Base-by-base conservation (phyloP, 1,140 invertebrate species). In the Drosophila kanapiae region DNA sequence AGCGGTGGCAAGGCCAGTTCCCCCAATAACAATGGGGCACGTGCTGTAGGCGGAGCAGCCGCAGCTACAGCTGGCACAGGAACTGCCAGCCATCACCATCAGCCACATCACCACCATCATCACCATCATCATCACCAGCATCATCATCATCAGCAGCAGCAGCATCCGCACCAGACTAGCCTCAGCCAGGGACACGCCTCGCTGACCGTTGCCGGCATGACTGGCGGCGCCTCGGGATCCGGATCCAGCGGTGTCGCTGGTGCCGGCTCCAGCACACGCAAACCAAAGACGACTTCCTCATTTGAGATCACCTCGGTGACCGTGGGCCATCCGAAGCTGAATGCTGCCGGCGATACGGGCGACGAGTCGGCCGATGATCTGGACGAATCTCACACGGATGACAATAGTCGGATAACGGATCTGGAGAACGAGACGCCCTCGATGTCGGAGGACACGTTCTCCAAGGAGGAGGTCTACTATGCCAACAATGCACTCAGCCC, bases 221-320 rank as follows among this genome's bases (percentile, higher is more conserved):
- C 59, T 54, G 53, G 57, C 47, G 23, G 65, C 37, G 29, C 53
- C 9, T 56, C 53, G 23, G 53, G 53, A 38, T 56, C 35, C 8
- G 53, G 53, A 38, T n/a, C 53, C 37, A 16, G 40, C 42, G 10
- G 65, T 31, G 59, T 29, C 9, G 49, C 59, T 13, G 61, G 48
- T 14, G 49, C 31, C 11, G 49, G 82, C 56, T 51, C 75, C 51
- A 53, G 51, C 65, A 90, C 75, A 68, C 78, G 90, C 58, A 93
- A 93, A 82, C 91, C 91, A 91, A 93, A 93, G 84, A 92, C 95
- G 91, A 93, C 95, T 91, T 97, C 96, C 91, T 98, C 97, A 60
- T 98, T 98, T 94, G 97, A 98, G 94, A 98, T 98, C 91, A 98
- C 97, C 10, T 97, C 96, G 92, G 96, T 98, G 67, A 97, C 96